Conservation (phyloP, 2,888 invertebrate genomes). For the Zhuqinia jingwanae region DNA sequence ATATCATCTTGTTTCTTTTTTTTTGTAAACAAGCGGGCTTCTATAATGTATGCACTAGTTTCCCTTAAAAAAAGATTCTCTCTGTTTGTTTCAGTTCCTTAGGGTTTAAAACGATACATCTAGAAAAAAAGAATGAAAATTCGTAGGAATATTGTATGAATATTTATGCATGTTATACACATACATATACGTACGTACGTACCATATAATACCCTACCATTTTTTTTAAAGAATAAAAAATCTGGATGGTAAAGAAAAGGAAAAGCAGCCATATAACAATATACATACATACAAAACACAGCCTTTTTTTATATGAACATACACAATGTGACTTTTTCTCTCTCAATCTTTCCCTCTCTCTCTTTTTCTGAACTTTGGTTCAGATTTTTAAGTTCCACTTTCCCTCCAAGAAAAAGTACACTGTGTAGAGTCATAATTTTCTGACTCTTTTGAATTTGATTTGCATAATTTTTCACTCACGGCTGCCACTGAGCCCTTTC, state of each 20-base stretch:
- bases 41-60: conserved; percentile 57
- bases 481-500: conserved; percentile 79
- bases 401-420: conserved; percentile 68
- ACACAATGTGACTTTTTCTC: conserved; percentile 55
- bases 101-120: conserved; percentile 59
- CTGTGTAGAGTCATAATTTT: conserved; percentile 78
- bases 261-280: conserved; percentile 1
- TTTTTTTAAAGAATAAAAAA: conserved; percentile 8
- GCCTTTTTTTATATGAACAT: not conserved
- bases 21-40: conserved; percentile 18
- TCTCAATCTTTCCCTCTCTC: conserved; percentile 66
- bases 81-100: conserved; percentile 64
- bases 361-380: conserved; percentile 65
- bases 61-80: conserved; percentile 43
- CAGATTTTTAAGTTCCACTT: conserved; percentile 63
- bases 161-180: not conserved
- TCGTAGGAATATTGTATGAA: not conserved
- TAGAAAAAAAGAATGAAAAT: conserved; percentile 22
- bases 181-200: too few species aligned
- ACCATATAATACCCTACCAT: not conserved
- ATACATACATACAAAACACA: not conserved
- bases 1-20: conserved; percentile 42
- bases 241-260: conserved; percentile 4
- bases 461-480: conserved; percentile 80
- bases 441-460: conserved; percentile 79